phyloP scores from a whole-genome alignment of 2,888 invertebrate species.

The Leucoma salicis region DNA sequence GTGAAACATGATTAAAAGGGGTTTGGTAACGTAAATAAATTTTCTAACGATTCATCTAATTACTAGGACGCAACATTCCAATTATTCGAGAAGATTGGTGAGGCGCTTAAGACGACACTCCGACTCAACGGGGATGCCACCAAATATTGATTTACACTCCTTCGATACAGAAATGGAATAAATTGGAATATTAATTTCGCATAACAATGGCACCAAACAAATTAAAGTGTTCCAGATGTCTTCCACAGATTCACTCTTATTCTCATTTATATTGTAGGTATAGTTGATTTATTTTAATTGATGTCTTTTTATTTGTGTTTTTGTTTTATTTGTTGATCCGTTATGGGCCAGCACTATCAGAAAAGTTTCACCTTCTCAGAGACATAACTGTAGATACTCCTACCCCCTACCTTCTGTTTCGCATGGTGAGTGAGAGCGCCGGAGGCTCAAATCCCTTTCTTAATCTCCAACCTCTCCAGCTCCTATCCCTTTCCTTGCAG shows the following conservation, averaged over 20 bases:
- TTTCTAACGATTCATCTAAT: conserved; percentile 44
- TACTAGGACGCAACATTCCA: conserved; percentile 50
- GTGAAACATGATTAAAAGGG: conserved; percentile 14
- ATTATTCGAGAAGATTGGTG: conserved; percentile 45
- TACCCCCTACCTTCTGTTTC: too few species aligned
- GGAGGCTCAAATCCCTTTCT: too few species aligned
- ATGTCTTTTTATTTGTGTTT: conserved; percentile 36
- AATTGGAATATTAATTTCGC: conserved; percentile 82
- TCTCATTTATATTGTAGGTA: conserved; percentile 58
- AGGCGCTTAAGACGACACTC: conserved; percentile 43
- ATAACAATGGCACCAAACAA: conserved; percentile 78
- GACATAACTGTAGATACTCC: too few species aligned
- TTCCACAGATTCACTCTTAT: conserved; percentile 60
- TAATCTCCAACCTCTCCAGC: too few species aligned
- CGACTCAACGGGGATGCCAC: conserved; percentile 53
- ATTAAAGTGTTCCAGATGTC: conserved; percentile 80
- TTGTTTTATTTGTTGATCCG: conserved; percentile 9
- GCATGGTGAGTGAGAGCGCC: too few species aligned
- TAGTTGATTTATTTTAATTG: conserved; percentile 62
- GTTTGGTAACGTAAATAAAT: conserved; percentile 35
- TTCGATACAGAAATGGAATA: conserved; percentile 77
- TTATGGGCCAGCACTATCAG: too few species aligned
- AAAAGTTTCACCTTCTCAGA: too few species aligned
- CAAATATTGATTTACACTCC: conserved; percentile 76
- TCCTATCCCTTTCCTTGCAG: too few species aligned